These are phyloP conservation scores for Polyommatus icarus DNA, from an alignment of 2,888 invertebrate genomes.

Conservation along the genomic window DNA sequence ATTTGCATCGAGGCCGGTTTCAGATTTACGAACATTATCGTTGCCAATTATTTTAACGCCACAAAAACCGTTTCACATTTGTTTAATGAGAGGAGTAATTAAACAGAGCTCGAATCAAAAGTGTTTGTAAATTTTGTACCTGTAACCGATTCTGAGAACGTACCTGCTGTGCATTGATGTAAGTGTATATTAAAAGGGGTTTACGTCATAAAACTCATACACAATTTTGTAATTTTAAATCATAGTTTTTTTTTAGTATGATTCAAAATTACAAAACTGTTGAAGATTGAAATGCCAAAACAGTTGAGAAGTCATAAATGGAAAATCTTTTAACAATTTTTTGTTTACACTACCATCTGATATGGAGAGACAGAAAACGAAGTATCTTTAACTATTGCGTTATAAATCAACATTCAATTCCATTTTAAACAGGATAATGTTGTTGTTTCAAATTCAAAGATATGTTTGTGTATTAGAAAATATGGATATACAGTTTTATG, in stretches of 20 bases:
- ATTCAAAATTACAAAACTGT: neutral
- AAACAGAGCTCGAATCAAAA: neutral
- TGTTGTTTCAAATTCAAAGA: conserved; percentile 54
- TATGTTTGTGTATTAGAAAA: neutral
- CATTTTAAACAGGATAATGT: conserved; percentile 72
- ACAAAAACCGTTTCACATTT: neutral
- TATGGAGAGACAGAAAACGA: conserved; percentile 64
- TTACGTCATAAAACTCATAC: neutral
- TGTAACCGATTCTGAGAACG: neutral
- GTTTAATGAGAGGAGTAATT: neutral
- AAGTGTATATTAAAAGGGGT: neutral
- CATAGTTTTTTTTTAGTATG: no score
- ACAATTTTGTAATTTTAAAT: no score
- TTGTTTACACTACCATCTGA: conserved; percentile 66
- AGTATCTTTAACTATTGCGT: conserved; percentile 67
- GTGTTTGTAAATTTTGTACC: neutral
- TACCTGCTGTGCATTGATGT: neutral
- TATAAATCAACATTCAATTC: conserved; percentile 78
- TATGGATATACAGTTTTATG: neutral
- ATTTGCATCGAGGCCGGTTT: neutral
- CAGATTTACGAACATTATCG: neutral
- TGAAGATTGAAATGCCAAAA: neutral
- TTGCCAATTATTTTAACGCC: conserved; percentile 9
- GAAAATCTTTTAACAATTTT: conserved; percentile 51
- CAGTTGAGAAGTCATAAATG: conserved; percentile 45